These are phyloP conservation scores for Melinaea marsaeus DNA, from an alignment of 2,888 invertebrate species.

Conservation along the genomic window DNA sequence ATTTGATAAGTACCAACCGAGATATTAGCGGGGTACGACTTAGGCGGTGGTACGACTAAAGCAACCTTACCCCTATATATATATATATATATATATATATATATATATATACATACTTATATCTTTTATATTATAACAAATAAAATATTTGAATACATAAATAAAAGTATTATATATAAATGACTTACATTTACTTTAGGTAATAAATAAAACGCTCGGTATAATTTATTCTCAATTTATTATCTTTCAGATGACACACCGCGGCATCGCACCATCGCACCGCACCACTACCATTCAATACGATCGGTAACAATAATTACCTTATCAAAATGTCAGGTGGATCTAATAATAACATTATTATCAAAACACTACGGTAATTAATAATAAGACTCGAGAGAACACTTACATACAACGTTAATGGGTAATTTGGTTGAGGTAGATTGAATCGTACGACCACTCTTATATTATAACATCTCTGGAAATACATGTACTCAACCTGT, in stretches of 20 bases:
- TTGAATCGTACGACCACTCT: conserved; percentile 51
- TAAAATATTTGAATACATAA: no score
- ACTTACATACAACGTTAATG: conserved; percentile 74
- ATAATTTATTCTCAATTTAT: conserved; percentile 39
- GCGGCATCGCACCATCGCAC: conserved; percentile 48
- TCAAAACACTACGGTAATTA: conserved; percentile 70
- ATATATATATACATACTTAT: no score
- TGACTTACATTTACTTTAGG: no score
- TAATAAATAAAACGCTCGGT: conserved; percentile 41
- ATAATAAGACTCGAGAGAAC: conserved; percentile 74
- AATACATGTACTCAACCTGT: conserved; percentile 29
- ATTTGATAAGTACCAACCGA: no score
- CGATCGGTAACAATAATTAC: conserved; percentile 72
- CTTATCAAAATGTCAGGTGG: conserved; percentile 73
- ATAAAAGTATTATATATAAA: no score
- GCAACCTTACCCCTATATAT: no score
- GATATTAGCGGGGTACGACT: no score
- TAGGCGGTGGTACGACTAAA: no score
- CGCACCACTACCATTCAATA: conserved; percentile 60
- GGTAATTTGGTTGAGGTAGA: conserved; percentile 77
- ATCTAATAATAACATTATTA: conserved; percentile 67
- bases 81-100: no score
- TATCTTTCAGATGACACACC: conserved; percentile 61
- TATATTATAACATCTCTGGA: conserved; percentile 43
- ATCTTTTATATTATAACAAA: no score